Conservation (phyloP, 2,797 vertebrate species). For the Spinus pinus region DNA sequence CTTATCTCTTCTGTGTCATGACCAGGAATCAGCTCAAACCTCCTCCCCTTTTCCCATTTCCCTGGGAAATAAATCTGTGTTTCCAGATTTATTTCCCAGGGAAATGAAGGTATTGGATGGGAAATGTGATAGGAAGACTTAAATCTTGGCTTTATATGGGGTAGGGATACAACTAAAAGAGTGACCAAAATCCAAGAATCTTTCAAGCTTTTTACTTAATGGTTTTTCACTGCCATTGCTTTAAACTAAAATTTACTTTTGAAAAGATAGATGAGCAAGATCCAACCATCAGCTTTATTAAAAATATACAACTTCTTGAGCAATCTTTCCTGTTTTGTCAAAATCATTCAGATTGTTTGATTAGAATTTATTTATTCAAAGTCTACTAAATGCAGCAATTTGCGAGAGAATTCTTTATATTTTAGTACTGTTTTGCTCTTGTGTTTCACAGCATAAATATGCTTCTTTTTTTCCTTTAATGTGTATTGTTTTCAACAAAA, state of each 20-base stretch:
- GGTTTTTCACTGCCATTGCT: not conserved
- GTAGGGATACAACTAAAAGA: not conserved
- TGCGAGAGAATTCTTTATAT: not conserved
- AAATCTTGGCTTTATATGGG: not conserved
- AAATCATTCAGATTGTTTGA: not conserved
- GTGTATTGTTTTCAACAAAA: not conserved
- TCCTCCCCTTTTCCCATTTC: not conserved
- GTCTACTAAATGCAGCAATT: not conserved
- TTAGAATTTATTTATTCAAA: not conserved
- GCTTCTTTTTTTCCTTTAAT: not conserved
- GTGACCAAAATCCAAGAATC: not conserved
- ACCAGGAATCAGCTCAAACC: not conserved
- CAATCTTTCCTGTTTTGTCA: not conserved
- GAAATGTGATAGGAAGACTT: not conserved
- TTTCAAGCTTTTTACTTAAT: not conserved
- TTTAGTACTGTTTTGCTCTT: not conserved
- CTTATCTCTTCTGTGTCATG: not conserved
- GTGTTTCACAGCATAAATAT: not conserved
- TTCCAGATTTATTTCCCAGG: not conserved
- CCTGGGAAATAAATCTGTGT: not conserved
- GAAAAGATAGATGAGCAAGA: not conserved
- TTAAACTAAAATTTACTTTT: not conserved
- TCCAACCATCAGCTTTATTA: not conserved
- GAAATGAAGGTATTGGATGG: not conserved
- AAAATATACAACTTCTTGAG: not conserved